These are phyloP conservation scores for Neosilurus hyrtlii DNA, from an alignment of 2,797 vertebrate genomes.

Conservation along the genomic window DNA sequence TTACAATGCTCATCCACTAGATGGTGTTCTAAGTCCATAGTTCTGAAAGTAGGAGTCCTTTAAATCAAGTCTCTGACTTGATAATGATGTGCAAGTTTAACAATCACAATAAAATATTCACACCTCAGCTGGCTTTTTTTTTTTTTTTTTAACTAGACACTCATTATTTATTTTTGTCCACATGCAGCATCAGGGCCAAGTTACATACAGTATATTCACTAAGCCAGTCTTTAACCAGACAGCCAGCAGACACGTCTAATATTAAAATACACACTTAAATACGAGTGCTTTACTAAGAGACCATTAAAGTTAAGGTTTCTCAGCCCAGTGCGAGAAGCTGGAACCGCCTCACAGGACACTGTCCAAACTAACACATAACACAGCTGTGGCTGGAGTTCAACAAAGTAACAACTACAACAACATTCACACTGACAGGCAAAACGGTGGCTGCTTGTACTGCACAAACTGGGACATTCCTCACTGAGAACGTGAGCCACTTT, in stretches of 20 bases:
- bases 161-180: not conserved
- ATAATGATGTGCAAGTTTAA: not conserved
- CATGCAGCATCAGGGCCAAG: not conserved
- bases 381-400: constrained; percentile 3
- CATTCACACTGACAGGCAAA: constrained; percentile 13
- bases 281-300: constrained; percentile 22
- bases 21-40: constrained; percentile 15
- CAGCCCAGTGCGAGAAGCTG: not conserved
- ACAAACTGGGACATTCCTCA: constrained; percentile 21
- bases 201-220: not conserved
- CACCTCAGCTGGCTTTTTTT: not conserved
- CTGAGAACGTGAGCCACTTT: not conserved
- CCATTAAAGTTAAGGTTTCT: not conserved
- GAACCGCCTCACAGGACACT: not conserved
- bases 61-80: not conserved
- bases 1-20: constrained; percentile 18
- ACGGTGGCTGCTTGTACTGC: not conserved
- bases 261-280: not conserved
- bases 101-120: not conserved
- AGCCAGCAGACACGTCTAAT: not conserved
- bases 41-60: constrained; percentile 1
- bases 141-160: not conserved
- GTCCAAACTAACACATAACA: constrained; percentile 1
- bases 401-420: constrained; percentile 10
- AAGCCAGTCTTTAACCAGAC: not conserved